Evolutionary conservation across 2,888 invertebrate genomes (phyloP).

Genomic region (Podotricha telesiphe): DNA sequence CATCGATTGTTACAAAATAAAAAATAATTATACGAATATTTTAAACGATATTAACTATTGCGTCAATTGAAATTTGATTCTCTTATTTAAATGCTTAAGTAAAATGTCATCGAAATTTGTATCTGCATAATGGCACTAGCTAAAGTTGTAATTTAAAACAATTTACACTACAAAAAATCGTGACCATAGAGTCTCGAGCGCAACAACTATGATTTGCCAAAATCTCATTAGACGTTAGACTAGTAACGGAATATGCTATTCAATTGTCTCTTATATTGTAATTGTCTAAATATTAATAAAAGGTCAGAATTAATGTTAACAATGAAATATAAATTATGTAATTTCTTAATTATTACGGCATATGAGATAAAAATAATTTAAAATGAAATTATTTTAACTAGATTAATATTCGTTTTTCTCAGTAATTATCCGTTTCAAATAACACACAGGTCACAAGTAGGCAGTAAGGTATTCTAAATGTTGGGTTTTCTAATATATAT

Average conservation of each 20-base stretch:
- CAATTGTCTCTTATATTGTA: slow-evolving; percentile 67
- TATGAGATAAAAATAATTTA: not conserved
- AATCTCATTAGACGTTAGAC: slow-evolving; percentile 62
- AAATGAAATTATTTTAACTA: too few relatives aligned
- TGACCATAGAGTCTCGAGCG: slow-evolving; percentile 55
- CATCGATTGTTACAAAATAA: not conserved
- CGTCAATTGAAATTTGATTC: not conserved
- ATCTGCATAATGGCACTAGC: too few relatives aligned
- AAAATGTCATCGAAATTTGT: too few relatives aligned
- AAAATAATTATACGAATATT: not conserved
- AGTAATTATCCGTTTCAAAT: too few relatives aligned
- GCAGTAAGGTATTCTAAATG: too few relatives aligned
- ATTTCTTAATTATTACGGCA: not conserved
- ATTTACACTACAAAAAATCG: slow-evolving; percentile 48
- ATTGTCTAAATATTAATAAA: slow-evolving; percentile 46
- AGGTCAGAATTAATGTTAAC: not conserved
- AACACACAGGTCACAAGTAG: too few relatives aligned
- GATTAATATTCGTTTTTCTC: too few relatives aligned
- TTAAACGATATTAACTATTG: not conserved
- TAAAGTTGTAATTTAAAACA: too few relatives aligned
- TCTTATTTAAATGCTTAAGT: not conserved
- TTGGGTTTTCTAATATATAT: too few relatives aligned
- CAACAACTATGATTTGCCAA: slow-evolving; percentile 66
- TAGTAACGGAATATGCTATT: slow-evolving; percentile 70
- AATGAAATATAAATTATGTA: not conserved